Evolutionary conservation across 2,888 invertebrate species (phyloP).

Genomic region (Dolichopus griseipennis): DNA sequence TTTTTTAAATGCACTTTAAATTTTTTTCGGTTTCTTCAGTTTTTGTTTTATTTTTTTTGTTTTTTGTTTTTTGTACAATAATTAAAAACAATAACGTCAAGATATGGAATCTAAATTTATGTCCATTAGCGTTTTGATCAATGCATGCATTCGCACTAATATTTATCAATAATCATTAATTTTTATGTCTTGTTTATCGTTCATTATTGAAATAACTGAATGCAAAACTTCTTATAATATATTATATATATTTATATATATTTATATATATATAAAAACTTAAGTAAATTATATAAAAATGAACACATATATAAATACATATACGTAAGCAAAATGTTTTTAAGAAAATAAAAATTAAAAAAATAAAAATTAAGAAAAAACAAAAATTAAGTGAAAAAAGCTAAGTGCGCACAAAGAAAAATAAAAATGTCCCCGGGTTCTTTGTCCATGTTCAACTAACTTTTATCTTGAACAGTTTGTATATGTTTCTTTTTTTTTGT

Average conservation of each 20-base stretch:
- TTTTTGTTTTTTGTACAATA: not conserved
- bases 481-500: not conserved
- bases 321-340: not conserved
- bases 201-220: constrained; percentile 2
- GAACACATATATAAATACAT: not conserved
- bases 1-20: too few species aligned
- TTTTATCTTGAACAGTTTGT: not conserved
- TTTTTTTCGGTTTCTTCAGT: too few species aligned
- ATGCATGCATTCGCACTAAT: constrained; percentile 9
- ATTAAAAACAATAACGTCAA: constrained; percentile 6
- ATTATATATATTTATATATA: too few species aligned
- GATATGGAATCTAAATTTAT: constrained; percentile 3
- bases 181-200: constrained; percentile 12
- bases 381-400: not conserved
- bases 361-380: not conserved
- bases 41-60: too few species aligned
- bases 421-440: not conserved
- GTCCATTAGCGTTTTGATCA: constrained; percentile 4
- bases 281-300: too few species aligned
- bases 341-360: not conserved
- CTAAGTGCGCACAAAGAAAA: not conserved
- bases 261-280: too few species aligned
- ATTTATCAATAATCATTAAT: constrained; percentile 11
- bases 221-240: not conserved
- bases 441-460: constrained; percentile 1